A percentile compares a stretch with the other conserved stretches of the same genome.
These are phyloP conservation scores for Teleogryllus oceanicus DNA, from an alignment of 2,888 invertebrate species.

Conservation along the genomic window DNA sequence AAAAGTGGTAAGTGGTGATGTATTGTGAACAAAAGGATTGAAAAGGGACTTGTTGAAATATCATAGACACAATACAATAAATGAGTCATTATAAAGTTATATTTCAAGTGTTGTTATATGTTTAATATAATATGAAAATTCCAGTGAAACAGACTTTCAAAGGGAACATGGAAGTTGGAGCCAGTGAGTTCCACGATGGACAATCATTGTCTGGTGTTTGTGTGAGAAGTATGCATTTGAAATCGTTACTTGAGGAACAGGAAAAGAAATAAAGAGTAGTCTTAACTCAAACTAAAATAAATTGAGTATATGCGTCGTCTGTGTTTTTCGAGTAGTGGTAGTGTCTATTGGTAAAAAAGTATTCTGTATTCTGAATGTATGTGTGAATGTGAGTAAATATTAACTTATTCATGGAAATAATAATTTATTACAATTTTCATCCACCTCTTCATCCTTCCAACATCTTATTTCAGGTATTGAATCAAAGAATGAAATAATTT, in stretches of 20 bases:
- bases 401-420: too few relatives aligned
- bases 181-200: neutral
- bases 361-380: neutral
- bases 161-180: neutral
- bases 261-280: neutral
- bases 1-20: too few relatives aligned
- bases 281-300: neutral
- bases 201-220: slow-evolving; percentile 1
- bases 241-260: neutral
- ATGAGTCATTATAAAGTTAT: neutral
- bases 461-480: too few relatives aligned
- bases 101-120: slow-evolving; percentile 18
- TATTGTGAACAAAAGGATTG: neutral
- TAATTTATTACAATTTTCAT: too few relatives aligned
- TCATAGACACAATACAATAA: neutral
- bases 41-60: neutral
- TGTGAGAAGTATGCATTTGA: slow-evolving; percentile 18
- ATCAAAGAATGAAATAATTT: too few relatives aligned
- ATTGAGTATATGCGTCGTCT: neutral
- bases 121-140: neutral
- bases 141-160: neutral
- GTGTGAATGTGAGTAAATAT: neutral
- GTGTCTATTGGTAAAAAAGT: neutral
- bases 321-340: neutral
- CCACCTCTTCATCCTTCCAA: too few relatives aligned